A percentile compares a stretch with the other conserved stretches of the same genome.
phyloP scores from a whole-genome alignment of 2,113 vertebrate species.

The Zosterops lateralis region DNA sequence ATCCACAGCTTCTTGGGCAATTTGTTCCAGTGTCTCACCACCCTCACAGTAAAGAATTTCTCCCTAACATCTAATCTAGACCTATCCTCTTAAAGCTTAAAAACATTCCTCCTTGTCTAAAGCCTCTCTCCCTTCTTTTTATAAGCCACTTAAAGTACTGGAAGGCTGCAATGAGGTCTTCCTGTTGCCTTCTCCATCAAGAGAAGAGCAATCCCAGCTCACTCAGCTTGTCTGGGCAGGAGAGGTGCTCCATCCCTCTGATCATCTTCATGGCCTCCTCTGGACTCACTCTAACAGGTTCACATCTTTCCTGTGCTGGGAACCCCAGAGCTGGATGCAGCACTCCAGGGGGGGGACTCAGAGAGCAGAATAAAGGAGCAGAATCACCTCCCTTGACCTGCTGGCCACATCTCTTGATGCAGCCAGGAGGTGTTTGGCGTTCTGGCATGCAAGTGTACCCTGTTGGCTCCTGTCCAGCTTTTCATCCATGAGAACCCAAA shows the following conservation, averaged over 20 bases:
- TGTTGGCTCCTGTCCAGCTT: neutral
- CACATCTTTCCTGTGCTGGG: neutral
- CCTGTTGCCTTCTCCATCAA: neutral
- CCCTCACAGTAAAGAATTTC: neutral
- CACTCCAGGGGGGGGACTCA: neutral
- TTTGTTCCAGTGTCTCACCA: neutral
- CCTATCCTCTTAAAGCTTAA: neutral
- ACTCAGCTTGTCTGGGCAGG: neutral
- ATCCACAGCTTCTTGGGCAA: neutral
- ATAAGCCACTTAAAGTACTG: neutral
- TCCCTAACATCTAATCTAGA: neutral
- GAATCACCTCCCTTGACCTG: neutral
- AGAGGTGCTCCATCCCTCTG: neutral
- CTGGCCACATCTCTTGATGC: neutral
- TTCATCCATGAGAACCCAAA: neutral
- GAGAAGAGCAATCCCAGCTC: neutral
- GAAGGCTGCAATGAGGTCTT: neutral
- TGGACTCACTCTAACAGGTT: neutral
- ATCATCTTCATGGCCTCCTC: neutral
- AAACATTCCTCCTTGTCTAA: neutral
- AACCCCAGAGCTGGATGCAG: neutral
- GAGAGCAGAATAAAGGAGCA: neutral
- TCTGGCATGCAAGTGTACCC: neutral
- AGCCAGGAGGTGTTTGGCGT: neutral
- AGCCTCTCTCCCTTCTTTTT: neutral